These are phyloP conservation scores for Trematomus loennbergii DNA, from an alignment of 2,113 vertebrate genomes.

Conservation along the genomic window DNA sequence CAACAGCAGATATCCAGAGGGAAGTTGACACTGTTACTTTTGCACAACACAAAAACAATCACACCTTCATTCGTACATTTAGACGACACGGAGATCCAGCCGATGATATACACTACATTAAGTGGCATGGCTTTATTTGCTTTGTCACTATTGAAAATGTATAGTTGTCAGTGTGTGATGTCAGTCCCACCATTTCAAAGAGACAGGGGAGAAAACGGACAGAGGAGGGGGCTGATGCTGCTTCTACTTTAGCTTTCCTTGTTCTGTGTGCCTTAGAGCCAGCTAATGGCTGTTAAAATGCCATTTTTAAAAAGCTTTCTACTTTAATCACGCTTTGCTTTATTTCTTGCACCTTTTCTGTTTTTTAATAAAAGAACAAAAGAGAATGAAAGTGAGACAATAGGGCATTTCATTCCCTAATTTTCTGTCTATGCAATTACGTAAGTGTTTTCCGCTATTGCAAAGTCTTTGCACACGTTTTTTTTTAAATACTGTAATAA, in stretches of 20 bases:
- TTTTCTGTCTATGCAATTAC: constrained; percentile 75
- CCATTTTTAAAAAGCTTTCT: constrained; percentile 53
- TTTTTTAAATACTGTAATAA: constrained; percentile 46
- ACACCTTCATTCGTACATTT: constrained; percentile 43
- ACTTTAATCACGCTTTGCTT: constrained; percentile 57
- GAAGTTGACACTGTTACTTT: constrained; percentile 66
- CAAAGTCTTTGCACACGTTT: constrained; percentile 67
- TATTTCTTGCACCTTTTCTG: constrained; percentile 43
- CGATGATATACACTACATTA: constrained; percentile 59
- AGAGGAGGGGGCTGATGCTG: constrained; percentile 35
- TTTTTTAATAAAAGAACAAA: constrained; percentile 63
- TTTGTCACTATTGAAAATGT: constrained; percentile 46
- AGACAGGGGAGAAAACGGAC: constrained; percentile 57
- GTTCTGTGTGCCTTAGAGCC: constrained; percentile 80
- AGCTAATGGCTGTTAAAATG: constrained; percentile 52
- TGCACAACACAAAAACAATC: constrained; percentile 46
- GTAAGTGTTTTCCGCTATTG: constrained; percentile 50
- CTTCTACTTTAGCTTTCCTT: constrained; percentile 70
- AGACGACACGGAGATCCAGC: constrained; percentile 59
- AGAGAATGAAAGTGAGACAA: constrained; percentile 29
- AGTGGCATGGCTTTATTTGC: constrained; percentile 23
- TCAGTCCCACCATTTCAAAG: constrained; percentile 31
- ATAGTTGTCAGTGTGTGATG: constrained; percentile 30
- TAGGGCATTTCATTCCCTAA: constrained; percentile 62
- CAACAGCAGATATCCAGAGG: constrained; percentile 52